Evolutionary conservation across 2,888 invertebrate genomes (phyloP), one percentile per base, ranked within the genome.

Genomic region (Cephus pygmeus): DNA sequence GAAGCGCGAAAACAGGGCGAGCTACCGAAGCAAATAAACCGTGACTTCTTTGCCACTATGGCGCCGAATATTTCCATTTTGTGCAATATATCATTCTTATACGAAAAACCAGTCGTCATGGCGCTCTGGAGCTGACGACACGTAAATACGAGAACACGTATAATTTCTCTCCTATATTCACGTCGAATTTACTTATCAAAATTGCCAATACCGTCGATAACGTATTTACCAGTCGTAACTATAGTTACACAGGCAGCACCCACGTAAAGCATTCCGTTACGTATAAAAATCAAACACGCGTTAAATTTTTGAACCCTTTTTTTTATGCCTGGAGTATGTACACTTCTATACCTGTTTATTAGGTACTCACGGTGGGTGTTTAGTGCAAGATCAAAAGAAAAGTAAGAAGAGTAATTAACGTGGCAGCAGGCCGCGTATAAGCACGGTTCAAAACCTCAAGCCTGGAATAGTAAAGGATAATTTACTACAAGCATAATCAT

Each of bases 401-500:
- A 56, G 23, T 56, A 23, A 56, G 56, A 56, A 56, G 56, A 23
- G 56, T 56, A 56, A 56, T 23, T 56, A 56, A 56, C 56, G 56
- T 23, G 23, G 56, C 15, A 9, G 56, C 56, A 23, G 23, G 56
- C 56, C 23, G 56, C 23, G 56, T 9, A 56, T 9, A 23, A 23
- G 56, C 23, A 9, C 23, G 56, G 56, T 23, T 56, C 56, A 6
- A 56, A 56, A 56, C 56, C 56, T 56, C 56, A 56, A 23, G 56
- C 23, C 9, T 56, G 9, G 23, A 23, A 15, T 9, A 81, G 84
- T 83, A 84, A 79, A 80, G 85, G 85, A 87, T 86, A 87, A 86
- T 87, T 87, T 87, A 87, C 81, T 83, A 80, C 79, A 69, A 76
- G 34, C 12, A 84, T 84, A 87, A 84, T 85, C 86, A 81, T 85